phyloP scores from a whole-genome alignment of 2,797 vertebrate genomes.

The Mus caroli region DNA sequence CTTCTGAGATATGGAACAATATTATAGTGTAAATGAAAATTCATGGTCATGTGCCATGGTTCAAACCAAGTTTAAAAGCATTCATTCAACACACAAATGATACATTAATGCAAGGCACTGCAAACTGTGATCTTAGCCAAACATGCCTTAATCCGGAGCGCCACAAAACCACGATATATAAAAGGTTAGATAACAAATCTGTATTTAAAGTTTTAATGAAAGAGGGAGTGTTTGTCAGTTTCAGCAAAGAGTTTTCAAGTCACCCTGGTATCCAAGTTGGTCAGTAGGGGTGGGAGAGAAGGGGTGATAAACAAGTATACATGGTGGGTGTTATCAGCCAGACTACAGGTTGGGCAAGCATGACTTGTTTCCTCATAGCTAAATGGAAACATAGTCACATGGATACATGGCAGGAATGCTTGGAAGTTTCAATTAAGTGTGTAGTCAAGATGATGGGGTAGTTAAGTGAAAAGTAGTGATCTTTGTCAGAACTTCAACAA shows the following conservation, averaged over 20 bases:
- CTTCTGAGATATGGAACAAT: background rate
- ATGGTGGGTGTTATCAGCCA: background rate
- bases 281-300: background rate
- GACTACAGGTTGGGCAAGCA: background rate
- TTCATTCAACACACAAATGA: background rate
- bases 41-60: background rate
- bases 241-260: background rate
- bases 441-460: background rate
- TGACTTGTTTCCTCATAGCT: background rate
- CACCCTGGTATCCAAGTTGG: background rate
- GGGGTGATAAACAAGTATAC: background rate
- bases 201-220: background rate
- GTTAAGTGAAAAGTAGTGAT: background rate
- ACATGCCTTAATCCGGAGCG: background rate
- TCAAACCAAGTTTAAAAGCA: background rate
- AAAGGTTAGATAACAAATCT: background rate
- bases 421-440: background rate
- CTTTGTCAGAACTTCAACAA: background rate
- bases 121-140: background rate
- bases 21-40: slow-evolving; percentile 4
- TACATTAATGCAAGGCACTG: background rate
- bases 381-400: background rate
- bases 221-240: background rate
- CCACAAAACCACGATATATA: background rate
- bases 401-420: background rate